Percentiles rank a stretch among this genome's conserved stretches.
Evolutionary conservation across 2,888 invertebrate species (phyloP).

Genomic region (Acanthosoma haemorrhoidale): DNA sequence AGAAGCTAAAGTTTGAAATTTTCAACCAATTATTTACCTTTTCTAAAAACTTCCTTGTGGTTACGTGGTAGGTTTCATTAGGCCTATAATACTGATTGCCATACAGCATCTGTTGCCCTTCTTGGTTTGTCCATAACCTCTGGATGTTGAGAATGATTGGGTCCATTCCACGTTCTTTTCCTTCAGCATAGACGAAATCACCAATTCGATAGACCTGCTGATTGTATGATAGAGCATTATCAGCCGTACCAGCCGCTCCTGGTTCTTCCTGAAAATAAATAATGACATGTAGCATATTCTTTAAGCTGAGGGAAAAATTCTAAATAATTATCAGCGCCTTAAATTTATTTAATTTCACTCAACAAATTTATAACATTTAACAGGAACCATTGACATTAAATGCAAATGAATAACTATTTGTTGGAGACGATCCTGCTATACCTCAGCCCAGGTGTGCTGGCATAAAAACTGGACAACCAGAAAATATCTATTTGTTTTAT

Average conservation of each 20-base stretch:
- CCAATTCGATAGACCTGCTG: slow-evolving; percentile 56
- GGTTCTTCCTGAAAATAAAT: slow-evolving; percentile 41
- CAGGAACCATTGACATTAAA: no score
- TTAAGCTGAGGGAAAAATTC: no score
- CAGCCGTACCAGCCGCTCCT: slow-evolving; percentile 45
- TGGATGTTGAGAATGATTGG: slow-evolving; percentile 82
- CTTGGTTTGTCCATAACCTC: slow-evolving; percentile 79
- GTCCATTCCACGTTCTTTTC: slow-evolving; percentile 61
- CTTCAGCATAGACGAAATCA: slow-evolving; percentile 68
- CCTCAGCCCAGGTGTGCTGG: no score
- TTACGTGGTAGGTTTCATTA: slow-evolving; percentile 91
- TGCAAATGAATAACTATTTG: no score
- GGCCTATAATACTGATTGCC: slow-evolving; percentile 90
- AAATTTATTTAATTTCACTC: no score
- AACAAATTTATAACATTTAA: no score
- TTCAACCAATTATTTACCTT: slow-evolving; percentile 52
- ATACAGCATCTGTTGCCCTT: slow-evolving; percentile 71
- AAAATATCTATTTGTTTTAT: no score
- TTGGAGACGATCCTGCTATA: no score
- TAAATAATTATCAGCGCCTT: no score
- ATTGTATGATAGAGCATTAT: slow-evolving; percentile 63
- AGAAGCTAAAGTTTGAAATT: no score
- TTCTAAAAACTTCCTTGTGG: slow-evolving; percentile 90
- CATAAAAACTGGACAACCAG: no score
- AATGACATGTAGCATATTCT: no score